These are phyloP conservation scores for Drosophila lini DNA, from an alignment of 1,140 invertebrate genomes.

Conservation along the genomic window DNA sequence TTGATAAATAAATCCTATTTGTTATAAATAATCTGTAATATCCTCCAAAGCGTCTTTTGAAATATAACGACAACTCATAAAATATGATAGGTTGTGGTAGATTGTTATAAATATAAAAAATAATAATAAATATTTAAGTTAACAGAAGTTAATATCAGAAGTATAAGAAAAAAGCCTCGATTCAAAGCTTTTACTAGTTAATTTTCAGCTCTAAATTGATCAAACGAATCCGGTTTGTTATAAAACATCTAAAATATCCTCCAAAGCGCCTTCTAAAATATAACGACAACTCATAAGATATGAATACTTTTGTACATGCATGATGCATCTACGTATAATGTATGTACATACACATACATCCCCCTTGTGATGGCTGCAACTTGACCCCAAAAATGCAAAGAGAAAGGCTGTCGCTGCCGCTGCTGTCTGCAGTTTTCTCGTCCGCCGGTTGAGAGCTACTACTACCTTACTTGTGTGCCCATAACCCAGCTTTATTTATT, in stretches of 20 bases:
- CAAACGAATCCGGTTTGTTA: not conserved
- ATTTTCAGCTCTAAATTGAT: not conserved
- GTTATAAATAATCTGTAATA: no score
- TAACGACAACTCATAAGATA: conserved; percentile 21
- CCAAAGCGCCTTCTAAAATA: not conserved
- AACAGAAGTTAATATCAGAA: no score
- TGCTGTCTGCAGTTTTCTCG: conserved; percentile 27
- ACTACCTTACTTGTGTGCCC: conserved; percentile 16
- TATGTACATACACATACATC: conserved; percentile 23
- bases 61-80: no score
- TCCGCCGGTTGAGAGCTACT: conserved; percentile 4
- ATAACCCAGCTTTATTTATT: conserved; percentile 37
- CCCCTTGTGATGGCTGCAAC: conserved; percentile 31
- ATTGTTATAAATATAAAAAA: no score
- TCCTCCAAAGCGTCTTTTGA: no score
- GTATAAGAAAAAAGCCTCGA: not conserved
- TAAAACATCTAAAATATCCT: conserved; percentile 11
- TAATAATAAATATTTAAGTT: no score
- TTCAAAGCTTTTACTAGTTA: not conserved
- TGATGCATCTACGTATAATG: conserved; percentile 31
- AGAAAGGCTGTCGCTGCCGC: conserved; percentile 47
- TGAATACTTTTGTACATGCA: conserved; percentile 9
- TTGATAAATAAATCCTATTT: no score
- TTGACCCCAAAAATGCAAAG: conserved; percentile 56
- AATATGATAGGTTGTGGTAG: no score